A percentile compares a stretch with the other conserved stretches of the same genome.
Conservation (phyloP, 2,888 invertebrate species). For the Abrostola triplasia region DNA sequence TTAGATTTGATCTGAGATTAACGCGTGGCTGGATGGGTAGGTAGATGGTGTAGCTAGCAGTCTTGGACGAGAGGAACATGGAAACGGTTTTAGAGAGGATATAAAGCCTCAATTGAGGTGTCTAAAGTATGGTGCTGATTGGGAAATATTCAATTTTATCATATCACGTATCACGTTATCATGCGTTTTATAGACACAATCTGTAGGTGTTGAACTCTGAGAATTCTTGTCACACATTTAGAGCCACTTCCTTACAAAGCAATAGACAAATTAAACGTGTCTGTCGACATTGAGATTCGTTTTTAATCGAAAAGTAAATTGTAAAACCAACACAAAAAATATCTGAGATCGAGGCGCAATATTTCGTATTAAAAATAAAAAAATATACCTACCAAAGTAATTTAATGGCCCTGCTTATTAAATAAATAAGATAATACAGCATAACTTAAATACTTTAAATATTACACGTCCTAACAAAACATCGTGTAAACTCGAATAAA, state of each 20-base stretch:
- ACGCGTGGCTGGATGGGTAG: slow-evolving; percentile 45
- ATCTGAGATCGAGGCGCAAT: too few relatives aligned
- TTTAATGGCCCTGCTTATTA: too few relatives aligned
- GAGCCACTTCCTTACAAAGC: background rate
- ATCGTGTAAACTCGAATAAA: slow-evolving; percentile 16
- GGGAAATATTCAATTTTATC: background rate
- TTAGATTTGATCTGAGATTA: slow-evolving; percentile 59
- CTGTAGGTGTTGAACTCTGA: background rate
- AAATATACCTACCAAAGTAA: background rate
- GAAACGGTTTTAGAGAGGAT: slow-evolving; percentile 49
- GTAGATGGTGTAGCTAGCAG: slow-evolving; percentile 28
- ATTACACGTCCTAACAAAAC: slow-evolving; percentile 24
- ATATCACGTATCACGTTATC: background rate
- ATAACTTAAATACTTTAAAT: background rate
- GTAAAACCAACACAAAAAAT: too few relatives aligned
- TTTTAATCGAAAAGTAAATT: too few relatives aligned
- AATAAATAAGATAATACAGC: background rate
- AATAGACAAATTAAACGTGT: background rate
- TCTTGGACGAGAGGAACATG: slow-evolving; percentile 40
- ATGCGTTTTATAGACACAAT: background rate
- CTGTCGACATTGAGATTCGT: too few relatives aligned
- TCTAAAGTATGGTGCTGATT: slow-evolving; percentile 4
- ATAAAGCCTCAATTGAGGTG: slow-evolving; percentile 25
- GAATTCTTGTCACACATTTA: background rate
- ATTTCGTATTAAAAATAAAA: too few relatives aligned